Base-by-base conservation (phyloP, 2,888 invertebrate species). In the Theodoxus fluviatilis region DNA sequence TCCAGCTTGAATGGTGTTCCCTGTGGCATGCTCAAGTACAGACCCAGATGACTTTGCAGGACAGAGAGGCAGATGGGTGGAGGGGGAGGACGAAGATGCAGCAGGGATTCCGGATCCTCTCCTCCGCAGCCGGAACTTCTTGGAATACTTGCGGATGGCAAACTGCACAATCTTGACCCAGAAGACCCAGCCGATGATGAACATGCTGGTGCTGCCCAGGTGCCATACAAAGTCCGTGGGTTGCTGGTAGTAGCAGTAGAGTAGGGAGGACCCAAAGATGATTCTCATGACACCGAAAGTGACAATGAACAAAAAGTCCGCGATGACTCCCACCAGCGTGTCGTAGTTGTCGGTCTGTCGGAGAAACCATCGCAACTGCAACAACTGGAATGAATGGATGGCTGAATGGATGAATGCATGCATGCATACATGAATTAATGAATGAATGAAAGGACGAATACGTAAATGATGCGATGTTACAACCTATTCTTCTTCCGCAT, bases 311-410 rank as follows among this genome's bases (percentile, higher is more conserved):
- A 78, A 61, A 28, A 79, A 55, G 70, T 86, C 85, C 35, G 83
- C 80, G 15, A 81, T n/a, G 38, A 83, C 81, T 0, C 78, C 84
- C 4, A 79, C 70, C 38, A 75, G 31, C 0, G 82, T 80, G 38
- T 80, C 69, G 37, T 83, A 78, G n/a, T 71, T 73, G 4, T 80
- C 80, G 0, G 79, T 75, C 37, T 83, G 79, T 18, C 77, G 71
- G 12, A 85, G 76, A 71, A 85, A 85, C 86, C 86, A 87, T 1
- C 87, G 81, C n/a, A 80, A 38, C 75, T 87, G n/a, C n/a, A n/a
- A n/a, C n/a, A n/a, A n/a, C n/a, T n/a, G n/a, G n/a, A n/a, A n/a
- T n/a, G n/a, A n/a, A n/a, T n/a, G n/a, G n/a, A n/a, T n/a, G n/a
- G n/a, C n/a, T n/a, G n/a, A n/a, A n/a, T n/a, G n/a, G n/a, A n/a